Evolutionary conservation across 2,888 invertebrate genomes (phyloP).

Genomic region (Labia minor): DNA sequence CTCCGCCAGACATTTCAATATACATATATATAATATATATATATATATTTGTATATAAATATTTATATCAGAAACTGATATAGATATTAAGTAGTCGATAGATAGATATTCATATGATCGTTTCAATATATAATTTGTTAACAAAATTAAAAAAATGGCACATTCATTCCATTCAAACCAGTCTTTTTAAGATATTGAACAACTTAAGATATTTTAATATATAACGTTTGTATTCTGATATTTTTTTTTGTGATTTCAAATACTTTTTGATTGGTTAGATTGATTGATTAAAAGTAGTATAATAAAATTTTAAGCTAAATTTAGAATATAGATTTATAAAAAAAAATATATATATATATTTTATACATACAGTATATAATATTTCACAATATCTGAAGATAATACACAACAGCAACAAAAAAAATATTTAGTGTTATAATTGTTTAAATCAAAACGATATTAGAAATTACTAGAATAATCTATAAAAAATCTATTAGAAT

Average conservation of each 20-base stretch:
- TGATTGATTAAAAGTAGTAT: no score
- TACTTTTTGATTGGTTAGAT: no score
- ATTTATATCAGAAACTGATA: neutral
- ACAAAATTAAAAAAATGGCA: constrained; percentile 8
- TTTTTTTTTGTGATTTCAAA: neutral
- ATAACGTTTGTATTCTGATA: neutral
- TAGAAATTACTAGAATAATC: no score
- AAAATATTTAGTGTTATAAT: no score
- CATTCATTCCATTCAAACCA: constrained; percentile 1
- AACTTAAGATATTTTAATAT: neutral
- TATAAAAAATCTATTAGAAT: no score
- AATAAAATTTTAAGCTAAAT: neutral
- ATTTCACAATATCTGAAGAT: no score
- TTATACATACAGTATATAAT: no score
- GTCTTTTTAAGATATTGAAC: constrained; percentile 13
- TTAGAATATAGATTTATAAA: no score
- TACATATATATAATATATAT: neutral
- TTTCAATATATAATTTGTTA: neutral
- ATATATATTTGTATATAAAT: neutral
- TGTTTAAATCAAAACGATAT: no score
- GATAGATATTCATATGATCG: no score
- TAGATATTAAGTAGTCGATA: neutral
- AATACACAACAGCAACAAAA: no score
- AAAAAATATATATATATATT: no score
- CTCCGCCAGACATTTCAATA: neutral